phyloP scores from a whole-genome alignment of 2,113 vertebrate genomes.

The Tonatia bakeri region DNA sequence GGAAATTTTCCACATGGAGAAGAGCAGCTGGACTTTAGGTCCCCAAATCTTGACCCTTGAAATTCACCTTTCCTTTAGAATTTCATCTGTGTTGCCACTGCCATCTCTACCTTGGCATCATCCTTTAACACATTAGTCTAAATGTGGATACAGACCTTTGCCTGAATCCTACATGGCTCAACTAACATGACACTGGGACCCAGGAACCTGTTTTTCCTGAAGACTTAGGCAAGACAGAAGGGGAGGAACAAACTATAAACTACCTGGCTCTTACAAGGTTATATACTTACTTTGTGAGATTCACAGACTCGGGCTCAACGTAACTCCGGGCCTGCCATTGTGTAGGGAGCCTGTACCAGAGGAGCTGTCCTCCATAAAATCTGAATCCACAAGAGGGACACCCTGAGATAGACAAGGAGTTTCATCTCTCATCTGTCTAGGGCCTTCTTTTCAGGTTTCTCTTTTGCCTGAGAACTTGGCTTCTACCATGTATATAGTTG shows the following conservation, averaged over 20 bases:
- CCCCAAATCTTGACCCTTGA: not conserved
- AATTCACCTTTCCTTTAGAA: constrained; percentile 2
- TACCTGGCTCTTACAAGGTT: not conserved
- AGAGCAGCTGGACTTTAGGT: not conserved
- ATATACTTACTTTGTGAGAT: not conserved
- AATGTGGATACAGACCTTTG: not conserved
- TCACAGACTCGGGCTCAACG: not conserved
- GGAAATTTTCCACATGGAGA: not conserved
- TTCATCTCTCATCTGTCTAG: not conserved
- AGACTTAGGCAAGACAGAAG: not conserved
- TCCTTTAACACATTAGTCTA: not conserved
- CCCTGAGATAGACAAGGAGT: not conserved
- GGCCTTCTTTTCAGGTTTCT: not conserved
- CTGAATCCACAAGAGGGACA: not conserved
- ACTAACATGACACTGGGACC: not conserved
- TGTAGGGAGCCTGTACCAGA: not conserved
- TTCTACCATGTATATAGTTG: not conserved
- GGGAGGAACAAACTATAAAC: not conserved
- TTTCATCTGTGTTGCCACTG: not conserved
- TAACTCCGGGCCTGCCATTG: not conserved
- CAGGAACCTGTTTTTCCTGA: constrained; percentile 19
- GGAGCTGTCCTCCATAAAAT: not conserved
- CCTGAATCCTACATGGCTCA: not conserved
- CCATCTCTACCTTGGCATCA: not conserved
- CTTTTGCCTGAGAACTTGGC: not conserved